Conservation (phyloP, 2,888 invertebrate genomes). For the Polia nebulosa region DNA sequence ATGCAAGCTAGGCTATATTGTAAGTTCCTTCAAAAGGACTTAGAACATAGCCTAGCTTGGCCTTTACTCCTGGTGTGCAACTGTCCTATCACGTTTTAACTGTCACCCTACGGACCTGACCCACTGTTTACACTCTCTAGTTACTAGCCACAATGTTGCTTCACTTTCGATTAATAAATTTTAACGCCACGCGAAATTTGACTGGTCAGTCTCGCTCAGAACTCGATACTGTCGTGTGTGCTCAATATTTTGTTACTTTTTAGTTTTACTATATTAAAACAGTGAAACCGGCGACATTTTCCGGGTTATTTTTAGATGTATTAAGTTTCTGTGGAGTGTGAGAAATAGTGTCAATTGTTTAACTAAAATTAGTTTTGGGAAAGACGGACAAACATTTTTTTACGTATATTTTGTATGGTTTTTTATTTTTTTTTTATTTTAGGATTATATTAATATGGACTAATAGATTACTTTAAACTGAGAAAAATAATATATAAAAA, state of each 20-base stretch:
- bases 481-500: too few species aligned
- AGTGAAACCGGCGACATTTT: not conserved
- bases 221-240: conserved; percentile 35
- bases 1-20: too few species aligned
- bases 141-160: not conserved
- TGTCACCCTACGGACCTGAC: conserved; percentile 32
- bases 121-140: conserved; percentile 11
- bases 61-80: not conserved
- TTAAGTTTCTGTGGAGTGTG: not conserved
- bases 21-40: not conserved
- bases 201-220: conserved; percentile 35
- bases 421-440: too few species aligned
- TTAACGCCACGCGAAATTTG: conserved; percentile 29
- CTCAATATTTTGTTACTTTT: not conserved
- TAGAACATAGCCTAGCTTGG: not conserved
- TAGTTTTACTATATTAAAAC: conserved; percentile 3
- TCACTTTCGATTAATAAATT: conserved; percentile 31
- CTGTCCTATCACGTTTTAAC: not conserved
- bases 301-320: conserved; percentile 7
- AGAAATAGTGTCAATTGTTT: not conserved
- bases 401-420: too few species aligned
- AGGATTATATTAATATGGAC: too few species aligned
- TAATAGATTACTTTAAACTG: too few species aligned
- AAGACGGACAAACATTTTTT: too few species aligned
- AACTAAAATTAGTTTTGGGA: not conserved